Percentiles rank a stretch among this genome's conserved stretches.
phyloP scores from a whole-genome alignment of 2,113 vertebrate species.

The Probosciger aterrimus region DNA sequence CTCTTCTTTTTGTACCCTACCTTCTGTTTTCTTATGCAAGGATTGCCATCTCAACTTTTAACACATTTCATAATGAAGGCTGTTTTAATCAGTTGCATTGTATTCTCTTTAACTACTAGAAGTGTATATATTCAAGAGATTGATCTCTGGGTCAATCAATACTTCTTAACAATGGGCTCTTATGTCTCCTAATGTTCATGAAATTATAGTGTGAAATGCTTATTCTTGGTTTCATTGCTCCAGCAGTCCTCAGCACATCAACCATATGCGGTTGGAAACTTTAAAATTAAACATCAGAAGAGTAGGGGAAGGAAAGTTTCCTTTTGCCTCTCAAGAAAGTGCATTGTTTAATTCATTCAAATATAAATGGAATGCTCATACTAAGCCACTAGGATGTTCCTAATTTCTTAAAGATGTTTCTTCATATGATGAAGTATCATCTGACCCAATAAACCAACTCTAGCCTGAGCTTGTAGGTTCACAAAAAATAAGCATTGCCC shows the following conservation, averaged over 20 bases:
- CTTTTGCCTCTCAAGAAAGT: slow-evolving; percentile 57
- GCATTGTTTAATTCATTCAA: slow-evolving; percentile 70
- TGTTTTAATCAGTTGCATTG: not conserved
- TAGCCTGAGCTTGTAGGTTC: slow-evolving; percentile 62
- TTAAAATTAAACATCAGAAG: slow-evolving; percentile 65
- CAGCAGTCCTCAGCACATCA: not conserved
- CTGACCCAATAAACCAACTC: slow-evolving; percentile 66
- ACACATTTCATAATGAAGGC: not conserved
- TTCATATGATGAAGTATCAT: slow-evolving; percentile 60
- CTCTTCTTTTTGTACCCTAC: not conserved
- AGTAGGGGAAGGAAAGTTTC: slow-evolving; percentile 42
- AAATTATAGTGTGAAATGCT: slow-evolving; percentile 1
- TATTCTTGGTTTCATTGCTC: slow-evolving; percentile 16
- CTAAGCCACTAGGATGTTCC: slow-evolving; percentile 52
- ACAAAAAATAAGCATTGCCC: slow-evolving; percentile 63
- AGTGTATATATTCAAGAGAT: not conserved
- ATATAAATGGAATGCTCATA: slow-evolving; percentile 67
- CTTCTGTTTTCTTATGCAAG: not conserved
- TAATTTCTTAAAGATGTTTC: slow-evolving; percentile 79
- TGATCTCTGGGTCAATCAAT: not conserved
- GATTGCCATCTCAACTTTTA: not conserved
- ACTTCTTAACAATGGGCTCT: not conserved
- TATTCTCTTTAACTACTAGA: not conserved
- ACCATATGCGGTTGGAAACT: slow-evolving; percentile 42
- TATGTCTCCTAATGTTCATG: not conserved